These are phyloP conservation scores for Dunckerocampus dactyliophorus DNA, from an alignment of 2,113 vertebrate species.

Conservation along the genomic window DNA sequence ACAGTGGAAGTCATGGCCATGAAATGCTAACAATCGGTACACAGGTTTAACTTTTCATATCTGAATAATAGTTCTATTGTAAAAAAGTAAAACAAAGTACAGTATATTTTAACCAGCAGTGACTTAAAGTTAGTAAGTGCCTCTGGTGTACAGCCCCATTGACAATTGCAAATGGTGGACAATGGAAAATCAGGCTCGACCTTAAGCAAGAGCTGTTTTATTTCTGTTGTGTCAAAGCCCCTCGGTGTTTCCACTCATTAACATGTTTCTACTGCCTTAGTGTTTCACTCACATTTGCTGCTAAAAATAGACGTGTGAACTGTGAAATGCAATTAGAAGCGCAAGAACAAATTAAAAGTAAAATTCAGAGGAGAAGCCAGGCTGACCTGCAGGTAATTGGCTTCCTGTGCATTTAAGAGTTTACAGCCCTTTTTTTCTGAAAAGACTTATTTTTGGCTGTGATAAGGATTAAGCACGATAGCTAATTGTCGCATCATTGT, in stretches of 20 bases:
- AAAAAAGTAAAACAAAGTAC: no score
- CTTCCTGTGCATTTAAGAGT: not conserved
- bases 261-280: not conserved
- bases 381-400: constrained; percentile 7
- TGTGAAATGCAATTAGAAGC: not conserved
- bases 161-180: not conserved
- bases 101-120: no score
- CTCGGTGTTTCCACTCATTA: constrained; percentile 6
- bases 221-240: constrained; percentile 4
- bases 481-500: not conserved
- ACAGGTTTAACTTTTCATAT: no score
- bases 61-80: no score
- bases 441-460: not conserved
- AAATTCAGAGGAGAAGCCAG: not conserved
- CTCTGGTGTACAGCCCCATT: not conserved
- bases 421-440: not conserved
- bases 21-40: no score
- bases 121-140: no score
- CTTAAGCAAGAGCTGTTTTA: constrained; percentile 1
- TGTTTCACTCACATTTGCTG: constrained; percentile 6
- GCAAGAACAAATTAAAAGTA: not conserved
- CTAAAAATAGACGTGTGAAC: constrained; percentile 5
- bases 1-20: no score
- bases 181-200: not conserved
- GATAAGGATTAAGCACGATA: not conserved